Base-by-base conservation (phyloP, 2,113 vertebrate species). In the Choloepus hoffmanni region DNA sequence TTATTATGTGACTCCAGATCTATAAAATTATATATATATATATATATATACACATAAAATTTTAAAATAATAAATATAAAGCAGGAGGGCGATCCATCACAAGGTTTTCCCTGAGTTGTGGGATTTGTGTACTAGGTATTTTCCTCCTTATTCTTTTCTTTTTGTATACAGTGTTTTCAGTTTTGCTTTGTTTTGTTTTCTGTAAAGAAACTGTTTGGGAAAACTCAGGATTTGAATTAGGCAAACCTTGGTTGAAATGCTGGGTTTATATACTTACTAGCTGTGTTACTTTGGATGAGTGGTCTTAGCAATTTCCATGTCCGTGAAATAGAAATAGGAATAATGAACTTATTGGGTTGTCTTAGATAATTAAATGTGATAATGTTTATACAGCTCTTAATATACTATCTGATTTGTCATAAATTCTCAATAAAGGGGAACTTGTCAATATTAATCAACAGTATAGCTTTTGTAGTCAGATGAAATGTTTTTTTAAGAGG, bases 401-500 rank as follows among this genome's bases (percentile, higher is more conserved):
- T 60, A 65, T 65, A 93, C 26, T 62, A 4, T n/a, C 45, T 89
- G 30, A n/a, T 63, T 62, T 95, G n/a, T 88, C 50, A 92, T 62
- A 95, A 73, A 90, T 93, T 30, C 45, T 79, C 36, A 91, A 78
- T 67, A 89, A 85, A 82, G 55, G 36, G 3, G 82, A 96, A 81
- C 60, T 40, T 65, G 30, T 63, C 23, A 93, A 60, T 88, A 87
- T 83, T 70, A 70, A 77, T 43, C 33, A 68, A 81, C 65, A 93
- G 81, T 55, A 62, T 62, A 67, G 83, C 11, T 93, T 82, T 87
- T 73, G 30, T 50, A 79, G 45, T 93, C 23, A 70, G 55, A 62
- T 23, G 40, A 50, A 68, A 68, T 36, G 33, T 18, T 68, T 67
- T 62, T 90, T 62, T 90, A 72, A 74, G 85, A 79, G 23, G 6